Conservation (phyloP, 2,888 invertebrate genomes). For the Terebella lapidaria region DNA sequence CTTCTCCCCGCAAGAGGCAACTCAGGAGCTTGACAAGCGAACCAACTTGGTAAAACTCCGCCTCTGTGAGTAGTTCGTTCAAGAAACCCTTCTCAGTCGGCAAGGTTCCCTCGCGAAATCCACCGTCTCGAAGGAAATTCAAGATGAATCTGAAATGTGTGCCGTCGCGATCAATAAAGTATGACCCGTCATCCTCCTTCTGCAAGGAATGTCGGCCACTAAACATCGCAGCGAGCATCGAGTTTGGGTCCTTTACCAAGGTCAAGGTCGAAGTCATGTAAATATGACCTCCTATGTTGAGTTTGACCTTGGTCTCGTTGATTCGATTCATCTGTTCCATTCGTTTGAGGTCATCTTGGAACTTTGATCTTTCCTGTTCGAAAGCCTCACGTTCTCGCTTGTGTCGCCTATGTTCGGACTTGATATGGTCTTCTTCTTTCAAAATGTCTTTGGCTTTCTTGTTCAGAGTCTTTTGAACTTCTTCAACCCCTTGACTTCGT, state of each 20-base stretch:
- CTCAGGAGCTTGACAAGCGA: conserved; percentile 15
- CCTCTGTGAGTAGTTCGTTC: conserved; percentile 29
- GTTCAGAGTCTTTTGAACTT: neutral
- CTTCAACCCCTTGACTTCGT: neutral
- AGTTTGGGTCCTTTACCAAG: conserved; percentile 27
- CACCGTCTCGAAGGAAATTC: conserved; percentile 47
- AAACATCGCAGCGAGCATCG: conserved; percentile 32
- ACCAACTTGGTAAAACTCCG: conserved; percentile 29
- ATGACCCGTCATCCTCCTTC: conserved; percentile 29
- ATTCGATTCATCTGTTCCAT: conserved; percentile 24
- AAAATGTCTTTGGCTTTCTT: conserved; percentile 4
- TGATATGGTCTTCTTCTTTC: conserved; percentile 12
- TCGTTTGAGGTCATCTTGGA: conserved; percentile 17
- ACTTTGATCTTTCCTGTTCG: conserved; percentile 12
- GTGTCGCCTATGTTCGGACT: neutral
- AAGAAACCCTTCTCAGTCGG: conserved; percentile 22
- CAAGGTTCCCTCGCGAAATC: conserved; percentile 26
- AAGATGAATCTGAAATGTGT: conserved; percentile 38
- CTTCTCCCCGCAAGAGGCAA: neutral
- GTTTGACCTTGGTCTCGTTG: conserved; percentile 25
- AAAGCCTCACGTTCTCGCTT: conserved; percentile 11
- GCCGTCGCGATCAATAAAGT: conserved; percentile 35
- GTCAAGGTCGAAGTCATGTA: conserved; percentile 31
- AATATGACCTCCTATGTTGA: conserved; percentile 31
- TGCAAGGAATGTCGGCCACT: conserved; percentile 28